Evolutionary conservation across 2,113 vertebrate species (phyloP).

Genomic region (Mustelus asterias): DNA sequence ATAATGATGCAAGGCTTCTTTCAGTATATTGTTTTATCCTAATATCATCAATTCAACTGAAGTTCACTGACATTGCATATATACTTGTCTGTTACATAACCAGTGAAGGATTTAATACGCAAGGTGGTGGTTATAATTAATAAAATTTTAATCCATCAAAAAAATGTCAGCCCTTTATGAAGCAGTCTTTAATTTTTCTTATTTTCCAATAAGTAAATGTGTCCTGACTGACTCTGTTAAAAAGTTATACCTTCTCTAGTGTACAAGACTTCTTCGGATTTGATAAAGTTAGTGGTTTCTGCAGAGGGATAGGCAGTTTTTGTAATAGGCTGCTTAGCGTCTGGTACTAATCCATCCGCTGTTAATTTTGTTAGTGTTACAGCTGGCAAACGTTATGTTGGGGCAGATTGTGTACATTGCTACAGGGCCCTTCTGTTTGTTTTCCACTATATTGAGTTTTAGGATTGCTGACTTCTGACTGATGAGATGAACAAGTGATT

Average conservation of each 20-base stretch:
- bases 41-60: not conserved
- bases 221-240: not conserved
- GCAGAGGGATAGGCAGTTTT: constrained; percentile 48
- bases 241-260: not conserved
- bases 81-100: not conserved
- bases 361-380: constrained; percentile 91
- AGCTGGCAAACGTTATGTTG: constrained; percentile 75
- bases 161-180: not conserved
- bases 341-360: constrained; percentile 93
- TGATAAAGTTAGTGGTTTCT: constrained; percentile 3
- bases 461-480: constrained; percentile 68
- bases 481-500: constrained; percentile 55
- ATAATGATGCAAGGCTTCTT: not conserved
- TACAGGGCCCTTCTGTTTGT: constrained; percentile 84
- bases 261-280: not conserved
- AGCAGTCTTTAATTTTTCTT: not conserved
- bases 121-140: not conserved
- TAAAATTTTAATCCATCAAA: not conserved
- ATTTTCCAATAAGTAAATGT: not conserved
- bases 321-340: constrained; percentile 66
- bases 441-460: constrained; percentile 80
- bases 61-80: not conserved
- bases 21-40: not conserved
- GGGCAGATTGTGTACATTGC: constrained; percentile 84
- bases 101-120: not conserved